These are phyloP conservation scores for Drosophila obscura DNA, from an alignment of 1,140 invertebrate species.

Conservation along the genomic window DNA sequence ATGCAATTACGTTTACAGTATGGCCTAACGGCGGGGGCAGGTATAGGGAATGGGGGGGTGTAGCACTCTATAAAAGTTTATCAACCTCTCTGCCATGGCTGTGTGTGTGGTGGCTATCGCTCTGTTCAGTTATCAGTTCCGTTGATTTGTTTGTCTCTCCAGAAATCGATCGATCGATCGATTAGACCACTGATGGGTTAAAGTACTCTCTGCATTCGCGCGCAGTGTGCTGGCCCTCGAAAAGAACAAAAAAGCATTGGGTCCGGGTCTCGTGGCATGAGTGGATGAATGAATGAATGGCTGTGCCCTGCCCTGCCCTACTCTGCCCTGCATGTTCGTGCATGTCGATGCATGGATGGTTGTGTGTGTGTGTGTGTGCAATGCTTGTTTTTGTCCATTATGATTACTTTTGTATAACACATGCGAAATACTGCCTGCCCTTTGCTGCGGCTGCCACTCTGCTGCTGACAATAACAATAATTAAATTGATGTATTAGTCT, in stretches of 20 bases:
- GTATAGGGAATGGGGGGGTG: neutral
- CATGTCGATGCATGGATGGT: no score
- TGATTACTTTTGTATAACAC: conserved; percentile 47
- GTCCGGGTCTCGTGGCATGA: neutral
- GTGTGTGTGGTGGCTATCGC: conserved; percentile 22
- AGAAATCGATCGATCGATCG: conserved; percentile 68
- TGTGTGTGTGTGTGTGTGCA: conserved; percentile 2
- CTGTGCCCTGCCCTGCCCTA: neutral
- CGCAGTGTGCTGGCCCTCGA: neutral
- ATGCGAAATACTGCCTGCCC: conserved; percentile 14
- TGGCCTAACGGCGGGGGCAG: conserved; percentile 8
- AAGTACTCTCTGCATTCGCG: conserved; percentile 42
- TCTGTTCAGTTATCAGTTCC: conserved; percentile 68
- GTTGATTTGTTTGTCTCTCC: conserved; percentile 20
- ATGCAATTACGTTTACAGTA: conserved; percentile 72
- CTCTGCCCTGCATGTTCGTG: conserved; percentile 1
- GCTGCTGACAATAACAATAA: conserved; percentile 35
- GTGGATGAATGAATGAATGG: conserved; percentile 14
- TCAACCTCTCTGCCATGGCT: conserved; percentile 56
- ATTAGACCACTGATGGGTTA: conserved; percentile 69
- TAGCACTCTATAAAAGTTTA: conserved; percentile 53
- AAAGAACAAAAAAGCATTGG: conserved; percentile 36
- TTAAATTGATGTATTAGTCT: conserved; percentile 76
- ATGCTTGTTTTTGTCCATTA: conserved; percentile 35
- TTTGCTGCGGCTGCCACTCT: conserved; percentile 23